Conservation (phyloP, 1,140 invertebrate genomes). For the Diorhabda sublineata region DNA sequence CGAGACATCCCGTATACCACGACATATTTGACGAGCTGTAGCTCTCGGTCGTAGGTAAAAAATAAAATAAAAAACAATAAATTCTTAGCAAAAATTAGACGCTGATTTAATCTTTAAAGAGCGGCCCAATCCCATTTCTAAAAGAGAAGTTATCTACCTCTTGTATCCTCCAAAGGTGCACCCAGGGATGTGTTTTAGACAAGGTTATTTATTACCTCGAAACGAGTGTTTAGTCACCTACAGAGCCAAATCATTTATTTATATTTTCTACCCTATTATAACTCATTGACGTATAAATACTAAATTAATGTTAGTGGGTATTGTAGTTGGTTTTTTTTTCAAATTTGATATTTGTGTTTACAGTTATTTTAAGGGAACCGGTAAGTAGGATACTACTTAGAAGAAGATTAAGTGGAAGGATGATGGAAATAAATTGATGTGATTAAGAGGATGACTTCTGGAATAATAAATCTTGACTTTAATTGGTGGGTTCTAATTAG, state of each 20-base stretch:
- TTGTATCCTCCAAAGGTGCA: not conserved
- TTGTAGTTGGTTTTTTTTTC: not conserved
- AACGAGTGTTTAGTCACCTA: constrained; percentile 1
- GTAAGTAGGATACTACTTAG: no score
- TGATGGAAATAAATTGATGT: no score
- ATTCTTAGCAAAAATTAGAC: not conserved
- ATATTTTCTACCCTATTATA: constrained; percentile 3
- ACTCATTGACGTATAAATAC: not conserved
- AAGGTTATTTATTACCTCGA: constrained; percentile 2
- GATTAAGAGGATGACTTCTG: no score
- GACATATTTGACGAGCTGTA: no score
- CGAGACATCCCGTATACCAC: no score
- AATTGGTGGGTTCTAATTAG: no score
- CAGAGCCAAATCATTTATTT: constrained; percentile 1
- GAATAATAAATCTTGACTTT: no score
- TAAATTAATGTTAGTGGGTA: not conserved
- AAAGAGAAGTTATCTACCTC: constrained; percentile 2
- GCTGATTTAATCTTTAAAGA: not conserved
- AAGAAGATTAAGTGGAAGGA: no score
- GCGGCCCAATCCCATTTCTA: not conserved
- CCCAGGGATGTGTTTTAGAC: constrained; percentile 1
- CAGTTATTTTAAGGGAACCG: no score
- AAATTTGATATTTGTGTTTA: no score
- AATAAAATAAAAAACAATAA: not conserved
- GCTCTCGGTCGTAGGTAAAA: no score